phyloP scores from a whole-genome alignment of 2,888 invertebrate genomes.

The Drosophila bunnanda region DNA sequence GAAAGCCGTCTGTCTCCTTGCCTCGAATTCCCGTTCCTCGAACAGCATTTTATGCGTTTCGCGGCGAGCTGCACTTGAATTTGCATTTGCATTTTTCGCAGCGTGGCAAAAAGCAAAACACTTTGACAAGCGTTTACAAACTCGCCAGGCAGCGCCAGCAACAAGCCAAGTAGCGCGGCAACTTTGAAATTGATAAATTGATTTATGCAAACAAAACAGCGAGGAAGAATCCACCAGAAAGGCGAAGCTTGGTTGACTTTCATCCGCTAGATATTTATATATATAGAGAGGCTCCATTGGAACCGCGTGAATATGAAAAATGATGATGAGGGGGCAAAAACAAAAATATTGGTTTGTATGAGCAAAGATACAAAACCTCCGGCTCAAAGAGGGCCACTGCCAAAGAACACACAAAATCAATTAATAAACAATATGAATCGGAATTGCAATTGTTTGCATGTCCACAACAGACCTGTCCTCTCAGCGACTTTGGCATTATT shows the following conservation, averaged over 20 bases:
- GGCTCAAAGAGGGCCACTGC: conserved; percentile 26
- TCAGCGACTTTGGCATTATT: conserved; percentile 28
- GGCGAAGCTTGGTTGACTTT: conserved; percentile 46
- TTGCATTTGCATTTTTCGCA: conserved; percentile 73
- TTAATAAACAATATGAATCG: conserved; percentile 41
- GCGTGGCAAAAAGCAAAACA: conserved; percentile 70
- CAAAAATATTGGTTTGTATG: conserved; percentile 11
- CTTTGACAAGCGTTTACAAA: conserved; percentile 77
- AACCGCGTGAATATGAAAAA: conserved; percentile 63
- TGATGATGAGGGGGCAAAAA: conserved; percentile 36
- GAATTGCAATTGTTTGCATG: conserved; percentile 44
- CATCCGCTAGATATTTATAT: conserved; percentile 41
- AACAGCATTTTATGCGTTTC: conserved; percentile 66
- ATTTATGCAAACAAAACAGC: conserved; percentile 67
- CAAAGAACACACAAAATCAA: conserved; percentile 39
- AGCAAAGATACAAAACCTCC: conserved; percentile 1
- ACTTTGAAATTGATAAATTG: conserved; percentile 79
- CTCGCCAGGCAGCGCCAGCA: conserved; percentile 61
- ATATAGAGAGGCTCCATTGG: conserved; percentile 1
- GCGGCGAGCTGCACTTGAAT: conserved; percentile 57
- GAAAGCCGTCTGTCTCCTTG: conserved; percentile 33
- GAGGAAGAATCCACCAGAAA: conserved; percentile 16
- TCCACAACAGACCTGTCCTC: conserved; percentile 38
- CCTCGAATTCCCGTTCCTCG: conserved; percentile 21
- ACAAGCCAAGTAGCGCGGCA: conserved; percentile 53